phyloP scores from a whole-genome alignment of 2,797 vertebrate genomes.

The Apodemus agrarius region DNA sequence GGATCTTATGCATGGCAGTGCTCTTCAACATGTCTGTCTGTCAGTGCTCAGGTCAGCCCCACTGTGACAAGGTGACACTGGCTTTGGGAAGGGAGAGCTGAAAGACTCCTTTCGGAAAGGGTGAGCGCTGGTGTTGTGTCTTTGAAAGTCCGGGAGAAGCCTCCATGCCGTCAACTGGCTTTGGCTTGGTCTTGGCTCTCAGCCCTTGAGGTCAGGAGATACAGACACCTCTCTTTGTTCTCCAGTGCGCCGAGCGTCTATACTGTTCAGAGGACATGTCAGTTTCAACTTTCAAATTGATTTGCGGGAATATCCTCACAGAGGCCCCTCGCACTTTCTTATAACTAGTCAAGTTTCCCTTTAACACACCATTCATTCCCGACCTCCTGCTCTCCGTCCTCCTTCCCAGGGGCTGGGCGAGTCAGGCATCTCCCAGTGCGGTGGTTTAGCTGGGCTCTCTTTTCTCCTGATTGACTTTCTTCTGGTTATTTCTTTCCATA shows the following conservation, averaged over 20 bases:
- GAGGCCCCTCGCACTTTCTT: not conserved
- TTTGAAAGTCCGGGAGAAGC: not conserved
- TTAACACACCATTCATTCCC: not conserved
- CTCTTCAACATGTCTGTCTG: not conserved
- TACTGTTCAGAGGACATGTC: not conserved
- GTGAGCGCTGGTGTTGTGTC: not conserved
- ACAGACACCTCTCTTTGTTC: not conserved
- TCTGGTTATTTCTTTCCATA: not conserved
- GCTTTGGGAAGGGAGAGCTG: not conserved
- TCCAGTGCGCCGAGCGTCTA: not conserved
- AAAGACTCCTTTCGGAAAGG: not conserved
- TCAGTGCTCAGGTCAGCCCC: not conserved
- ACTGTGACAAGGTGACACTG: not conserved
- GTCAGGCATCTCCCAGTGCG: not conserved
- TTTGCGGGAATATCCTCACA: not conserved
- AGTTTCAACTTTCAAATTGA: conserved; percentile 37
- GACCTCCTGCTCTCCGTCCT: not conserved
- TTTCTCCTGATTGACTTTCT: not conserved
- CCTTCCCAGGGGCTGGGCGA: not conserved
- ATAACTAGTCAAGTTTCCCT: not conserved
- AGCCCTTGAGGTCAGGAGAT: not conserved
- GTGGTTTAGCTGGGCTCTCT: not conserved
- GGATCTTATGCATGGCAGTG: not conserved
- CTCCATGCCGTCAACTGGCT: not conserved
- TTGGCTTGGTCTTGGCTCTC: not conserved